These are phyloP conservation scores for Mongoloraphidia duomilia DNA, from an alignment of 2,888 invertebrate genomes.

Conservation along the genomic window DNA sequence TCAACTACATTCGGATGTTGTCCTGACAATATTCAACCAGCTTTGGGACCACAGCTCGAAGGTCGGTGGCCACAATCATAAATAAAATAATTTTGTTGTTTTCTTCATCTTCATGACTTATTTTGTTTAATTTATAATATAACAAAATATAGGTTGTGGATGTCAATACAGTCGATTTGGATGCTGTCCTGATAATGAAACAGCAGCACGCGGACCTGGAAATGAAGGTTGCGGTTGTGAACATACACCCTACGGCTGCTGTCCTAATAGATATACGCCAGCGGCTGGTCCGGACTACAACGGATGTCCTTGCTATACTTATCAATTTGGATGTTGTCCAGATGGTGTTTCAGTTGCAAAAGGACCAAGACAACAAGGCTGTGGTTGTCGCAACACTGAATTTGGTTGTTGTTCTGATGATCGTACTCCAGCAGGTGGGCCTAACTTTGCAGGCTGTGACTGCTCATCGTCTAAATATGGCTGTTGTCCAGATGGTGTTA, in stretches of 20 bases:
- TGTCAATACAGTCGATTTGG: conserved; percentile 64
- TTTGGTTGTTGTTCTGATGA: conserved; percentile 78
- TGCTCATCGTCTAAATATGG: conserved; percentile 67
- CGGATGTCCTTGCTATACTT: conserved; percentile 74
- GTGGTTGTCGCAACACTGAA: conserved; percentile 60
- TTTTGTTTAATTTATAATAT: not conserved
- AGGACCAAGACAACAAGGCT: conserved; percentile 57
- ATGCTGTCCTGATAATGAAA: conserved; percentile 75
- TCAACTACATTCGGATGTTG: conserved; percentile 71
- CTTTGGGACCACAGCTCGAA: conserved; percentile 62
- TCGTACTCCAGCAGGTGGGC: conserved; percentile 64
- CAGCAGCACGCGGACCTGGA: conserved; percentile 61
- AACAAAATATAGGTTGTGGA: conserved; percentile 45
- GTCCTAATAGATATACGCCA: conserved; percentile 63
- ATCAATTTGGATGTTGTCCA: conserved; percentile 82
- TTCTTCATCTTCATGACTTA: not conserved
- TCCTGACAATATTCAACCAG: conserved; percentile 70
- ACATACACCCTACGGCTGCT: conserved; percentile 62
- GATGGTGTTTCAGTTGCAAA: conserved; percentile 64
- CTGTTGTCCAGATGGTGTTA: conserved; percentile 73
- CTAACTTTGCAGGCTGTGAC: conserved; percentile 63
- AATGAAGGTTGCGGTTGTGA: conserved; percentile 74
- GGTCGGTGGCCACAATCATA: conserved; percentile 26
- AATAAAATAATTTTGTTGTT: not conserved
- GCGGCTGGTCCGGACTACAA: conserved; percentile 63